Percentiles rank a stretch among this genome's conserved stretches.
Conservation (phyloP, 2,888 invertebrate species). For the Amphipoea lucens region DNA sequence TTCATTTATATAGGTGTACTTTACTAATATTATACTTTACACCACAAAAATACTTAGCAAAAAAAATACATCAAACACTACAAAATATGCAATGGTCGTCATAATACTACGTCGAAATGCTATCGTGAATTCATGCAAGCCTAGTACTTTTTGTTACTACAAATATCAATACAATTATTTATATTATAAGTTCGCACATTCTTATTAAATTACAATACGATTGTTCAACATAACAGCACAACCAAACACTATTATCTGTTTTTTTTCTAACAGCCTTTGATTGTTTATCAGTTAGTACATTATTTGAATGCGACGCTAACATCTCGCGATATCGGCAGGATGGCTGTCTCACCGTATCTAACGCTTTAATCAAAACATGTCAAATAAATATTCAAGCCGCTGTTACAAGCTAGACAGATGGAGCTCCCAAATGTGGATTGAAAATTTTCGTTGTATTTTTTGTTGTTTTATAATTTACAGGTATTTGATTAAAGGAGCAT, state of each 20-base stretch:
- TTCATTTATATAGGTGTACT: not conserved
- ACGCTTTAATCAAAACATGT: slow-evolving; percentile 69
- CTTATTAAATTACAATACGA: slow-evolving; percentile 11
- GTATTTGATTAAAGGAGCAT: slow-evolving; percentile 10
- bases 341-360: slow-evolving; percentile 66
- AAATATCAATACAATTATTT: not conserved
- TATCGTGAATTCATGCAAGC: not conserved
- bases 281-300: slow-evolving; percentile 49
- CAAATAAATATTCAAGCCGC: slow-evolving; percentile 65
- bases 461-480: slow-evolving; percentile 1
- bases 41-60: not conserved
- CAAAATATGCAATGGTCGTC: not conserved
- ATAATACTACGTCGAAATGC: not conserved
- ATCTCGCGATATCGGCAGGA: slow-evolving; percentile 62
- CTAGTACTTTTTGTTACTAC: not conserved
- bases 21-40: not conserved
- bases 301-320: slow-evolving; percentile 59
- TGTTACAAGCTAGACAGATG: slow-evolving; percentile 59
- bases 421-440: slow-evolving; percentile 57
- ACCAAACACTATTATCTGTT: slow-evolving; percentile 18
- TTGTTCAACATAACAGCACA: slow-evolving; percentile 31
- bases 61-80: not conserved
- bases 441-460: slow-evolving; percentile 33
- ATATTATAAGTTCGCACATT: not conserved
- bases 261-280: slow-evolving; percentile 32